Base-by-base conservation (phyloP, 1,140 invertebrate genomes). In the Diprion similis region DNA sequence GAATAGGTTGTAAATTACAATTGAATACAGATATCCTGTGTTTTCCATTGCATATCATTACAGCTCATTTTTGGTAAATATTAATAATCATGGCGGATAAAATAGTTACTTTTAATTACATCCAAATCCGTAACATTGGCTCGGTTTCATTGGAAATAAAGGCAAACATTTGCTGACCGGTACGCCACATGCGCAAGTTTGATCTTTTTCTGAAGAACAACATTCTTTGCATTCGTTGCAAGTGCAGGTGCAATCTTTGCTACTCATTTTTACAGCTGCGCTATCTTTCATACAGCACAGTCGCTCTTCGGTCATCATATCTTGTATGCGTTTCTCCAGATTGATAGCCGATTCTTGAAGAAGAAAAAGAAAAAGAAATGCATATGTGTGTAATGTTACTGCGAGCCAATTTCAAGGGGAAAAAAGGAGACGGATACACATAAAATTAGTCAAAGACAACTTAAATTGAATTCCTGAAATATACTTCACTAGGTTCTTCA, bases 311-410 rank as follows among this genome's bases (percentile, higher is more conserved):
- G 69, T 45, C 46, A 70, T 70, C 69, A 70, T 70, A 13, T 70
- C 46, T 47, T 70, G 19, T 70, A 70, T 70, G 13, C 69, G 37
- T 13, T 70, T 70, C 46, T 70, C 69, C 69, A 70, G n/a, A 48
- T 70, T 48, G 19, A 70, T 47, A 11, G 69, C 69, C 13, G 15
- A 46, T 18, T 70, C 69, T 70, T 6, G 0, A 46, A n/a, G n/a
- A 11, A 48, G n/a, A 11, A 13, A 59, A 59, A 51, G 10, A 15
- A 59, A 59, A 10, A 59, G 51, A 59, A 59, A 59, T 17, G 51
- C 24, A 59, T 59, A 59, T 59, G 8, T 6, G 24, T 6, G 24
- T 37, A 37, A 37, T 6, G 24, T 37, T 0, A 37, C 24, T 3
- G 2, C 2, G 24, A 37, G 0, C 6, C 24, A 37, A 37, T 37